Percentiles rank a stretch among this genome's conserved stretches.
Evolutionary conservation across 2,113 vertebrate genomes (phyloP).

Genomic region (Myiagra hebetior): DNA sequence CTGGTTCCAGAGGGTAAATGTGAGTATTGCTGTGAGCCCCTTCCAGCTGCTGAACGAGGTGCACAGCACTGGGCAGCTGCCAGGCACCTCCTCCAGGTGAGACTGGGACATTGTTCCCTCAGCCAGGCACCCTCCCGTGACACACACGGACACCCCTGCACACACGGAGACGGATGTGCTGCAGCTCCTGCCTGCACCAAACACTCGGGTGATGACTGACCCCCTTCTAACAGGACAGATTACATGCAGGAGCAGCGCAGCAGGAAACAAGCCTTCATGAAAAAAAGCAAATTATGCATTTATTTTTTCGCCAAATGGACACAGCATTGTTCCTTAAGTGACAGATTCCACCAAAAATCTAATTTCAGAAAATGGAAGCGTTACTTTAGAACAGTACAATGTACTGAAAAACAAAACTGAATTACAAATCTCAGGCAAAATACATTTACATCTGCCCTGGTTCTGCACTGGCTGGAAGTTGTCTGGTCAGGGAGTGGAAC

Average conservation of each 20-base stretch:
- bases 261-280: neutral
- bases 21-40: neutral
- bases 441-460: rapidly evolving
- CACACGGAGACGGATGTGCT: rapidly evolving
- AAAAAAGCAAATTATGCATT: neutral
- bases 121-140: neutral
- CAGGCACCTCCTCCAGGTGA: neutral
- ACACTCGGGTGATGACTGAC: rapidly evolving
- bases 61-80: neutral
- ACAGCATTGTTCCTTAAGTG: neutral
- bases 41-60: rapidly evolving
- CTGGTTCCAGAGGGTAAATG: neutral
- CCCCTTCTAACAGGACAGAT: neutral
- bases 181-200: too few species aligned
- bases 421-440: neutral
- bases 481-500: neutral
- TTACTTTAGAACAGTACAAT: neutral
- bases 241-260: neutral
- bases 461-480: neutral
- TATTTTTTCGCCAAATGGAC: neutral
- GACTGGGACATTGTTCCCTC: too few species aligned
- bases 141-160: rapidly evolving
- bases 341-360: neutral
- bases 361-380: neutral
- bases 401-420: neutral